Percentiles rank a stretch among this genome's conserved stretches.
phyloP scores from a whole-genome alignment of 2,797 vertebrate genomes.

The Podargus strigoides region DNA sequence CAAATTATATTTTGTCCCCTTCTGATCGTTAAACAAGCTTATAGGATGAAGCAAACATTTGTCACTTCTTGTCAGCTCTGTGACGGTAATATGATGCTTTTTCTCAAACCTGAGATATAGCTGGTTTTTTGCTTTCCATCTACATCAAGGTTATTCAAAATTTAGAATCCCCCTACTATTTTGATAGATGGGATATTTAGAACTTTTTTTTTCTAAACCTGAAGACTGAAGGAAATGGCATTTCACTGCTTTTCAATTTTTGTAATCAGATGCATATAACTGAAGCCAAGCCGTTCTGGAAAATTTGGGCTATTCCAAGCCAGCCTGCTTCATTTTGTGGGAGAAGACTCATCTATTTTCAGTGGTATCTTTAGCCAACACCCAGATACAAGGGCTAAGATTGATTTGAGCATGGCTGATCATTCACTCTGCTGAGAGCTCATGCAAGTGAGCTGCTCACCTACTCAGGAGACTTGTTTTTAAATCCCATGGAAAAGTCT shows the following conservation, averaged over 20 bases:
- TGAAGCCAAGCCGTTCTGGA: neutral
- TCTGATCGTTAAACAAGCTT: constrained; percentile 38
- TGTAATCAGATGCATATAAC: neutral
- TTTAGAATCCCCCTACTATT: constrained; percentile 21
- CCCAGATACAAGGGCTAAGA: neutral
- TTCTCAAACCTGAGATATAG: constrained; percentile 1
- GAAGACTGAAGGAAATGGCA: neutral
- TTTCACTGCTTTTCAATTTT: neutral
- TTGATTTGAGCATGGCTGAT: neutral
- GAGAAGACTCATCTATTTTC: neutral
- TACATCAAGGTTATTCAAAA: constrained; percentile 19
- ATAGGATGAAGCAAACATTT: constrained; percentile 41
- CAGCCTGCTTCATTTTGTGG: neutral
- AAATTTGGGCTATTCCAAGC: neutral
- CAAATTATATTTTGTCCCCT: constrained; percentile 17
- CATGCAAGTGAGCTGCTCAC: neutral
- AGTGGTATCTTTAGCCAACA: neutral
- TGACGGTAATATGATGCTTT: neutral
- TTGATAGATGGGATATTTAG: constrained; percentile 19
- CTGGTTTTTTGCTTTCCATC: constrained; percentile 16
- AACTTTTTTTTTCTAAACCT: neutral
- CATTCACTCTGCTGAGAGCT: neutral
- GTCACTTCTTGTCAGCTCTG: constrained; percentile 48
- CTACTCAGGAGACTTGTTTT: neutral
- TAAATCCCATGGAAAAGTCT: neutral